Conservation (phyloP, 2,888 invertebrate species). For the Cerastis rubricosa region DNA sequence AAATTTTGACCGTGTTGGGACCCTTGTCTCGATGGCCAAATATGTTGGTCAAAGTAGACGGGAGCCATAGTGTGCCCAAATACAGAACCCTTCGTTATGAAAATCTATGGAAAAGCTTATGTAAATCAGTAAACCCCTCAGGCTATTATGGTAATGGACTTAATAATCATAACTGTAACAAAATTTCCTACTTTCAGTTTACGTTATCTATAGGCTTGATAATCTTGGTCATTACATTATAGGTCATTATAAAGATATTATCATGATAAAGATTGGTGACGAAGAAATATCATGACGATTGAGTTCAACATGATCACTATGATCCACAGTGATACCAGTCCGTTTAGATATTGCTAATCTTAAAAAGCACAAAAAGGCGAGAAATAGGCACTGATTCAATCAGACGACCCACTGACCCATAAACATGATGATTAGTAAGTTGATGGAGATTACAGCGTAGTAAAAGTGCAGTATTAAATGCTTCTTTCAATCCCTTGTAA, state of each 20-base stretch:
- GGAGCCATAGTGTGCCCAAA: conserved; percentile 5
- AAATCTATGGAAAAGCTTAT: conserved; percentile 39
- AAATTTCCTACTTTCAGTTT: background rate
- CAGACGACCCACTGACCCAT: too few relatives aligned
- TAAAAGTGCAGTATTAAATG: background rate
- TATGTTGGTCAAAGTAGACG: conserved; percentile 13
- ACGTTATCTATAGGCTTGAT: background rate
- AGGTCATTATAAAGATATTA: conserved; percentile 13
- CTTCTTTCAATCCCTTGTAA: background rate
- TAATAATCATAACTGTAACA: conserved; percentile 16
- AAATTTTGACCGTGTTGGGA: background rate
- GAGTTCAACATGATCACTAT: too few relatives aligned
- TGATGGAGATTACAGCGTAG: background rate
- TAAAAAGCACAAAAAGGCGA: background rate
- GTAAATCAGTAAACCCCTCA: conserved; percentile 20
- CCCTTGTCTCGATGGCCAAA: background rate
- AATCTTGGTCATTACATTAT: conserved; percentile 3
- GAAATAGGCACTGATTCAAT: background rate
- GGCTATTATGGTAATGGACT: conserved; percentile 22
- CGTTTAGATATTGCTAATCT: background rate
- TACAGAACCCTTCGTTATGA: conserved; percentile 26
- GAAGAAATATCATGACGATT: conserved; percentile 3
- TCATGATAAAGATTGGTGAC: background rate
- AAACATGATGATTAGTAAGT: background rate
- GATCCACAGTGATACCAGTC: background rate